Evolutionary conservation across 2,888 invertebrate species (phyloP), one percentile per base, ranked within the genome.

Genomic region (Helleia helle): DNA sequence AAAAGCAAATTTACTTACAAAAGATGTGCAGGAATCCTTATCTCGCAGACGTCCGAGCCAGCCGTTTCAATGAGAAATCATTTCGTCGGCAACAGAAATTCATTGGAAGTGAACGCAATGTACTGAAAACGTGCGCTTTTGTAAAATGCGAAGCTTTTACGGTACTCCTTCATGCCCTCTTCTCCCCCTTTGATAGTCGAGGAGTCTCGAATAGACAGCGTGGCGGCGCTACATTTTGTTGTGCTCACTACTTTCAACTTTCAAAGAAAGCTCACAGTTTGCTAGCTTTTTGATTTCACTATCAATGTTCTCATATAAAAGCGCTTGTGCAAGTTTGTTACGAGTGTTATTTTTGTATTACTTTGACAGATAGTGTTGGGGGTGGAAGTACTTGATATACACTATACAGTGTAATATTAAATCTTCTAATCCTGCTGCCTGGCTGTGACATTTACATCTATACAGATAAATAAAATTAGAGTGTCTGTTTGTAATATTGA

Each of bases 111-210:
- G 65, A 67, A 70, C 59, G 71, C 69, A 69, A 66, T 69, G 70
- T 71, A 68, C 61, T 64, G 71, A 61, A 70, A 74, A 69, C 72
- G 73, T 70, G 68, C 60, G 64, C 66, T 62, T 64, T 72, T 71
- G 65, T 71, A 51, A 51, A 52, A 57, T 52, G 53, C 57, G 59
- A 61, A 54, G 71, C 70, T 72, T 74, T 69, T 60, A 69, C 60
- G 58, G 56, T 47, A 51, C 45, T 55, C 51, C 51, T 46, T 31
- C 40, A 44, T 31, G 25, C 39, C 46, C 22, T 39, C 12, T 40
- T 25, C 30, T 28, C 24, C 40, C 42, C 40, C 44, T 37, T 38
- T 18, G 18, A 18, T 38, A 28, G 36, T 41, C 22, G 43, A 38
- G 38, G 26, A 15, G 41, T 29, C 43, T 41, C 38, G 37, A 29